Conservation (phyloP, 2,888 invertebrate genomes). For the Lottia gigantea region DNA sequence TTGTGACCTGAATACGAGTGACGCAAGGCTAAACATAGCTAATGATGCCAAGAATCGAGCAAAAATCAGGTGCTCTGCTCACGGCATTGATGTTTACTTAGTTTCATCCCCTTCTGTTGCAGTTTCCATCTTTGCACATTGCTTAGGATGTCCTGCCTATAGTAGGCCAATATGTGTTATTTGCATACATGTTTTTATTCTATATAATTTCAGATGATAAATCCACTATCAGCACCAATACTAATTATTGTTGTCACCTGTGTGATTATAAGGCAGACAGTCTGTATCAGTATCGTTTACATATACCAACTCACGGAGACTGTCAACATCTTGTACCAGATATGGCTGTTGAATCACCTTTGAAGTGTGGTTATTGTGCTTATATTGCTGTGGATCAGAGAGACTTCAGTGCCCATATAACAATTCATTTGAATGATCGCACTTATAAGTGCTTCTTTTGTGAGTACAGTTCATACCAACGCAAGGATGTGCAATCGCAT, state of each 20-base stretch:
- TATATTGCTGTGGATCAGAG: constrained; percentile 38
- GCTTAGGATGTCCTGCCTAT: no score
- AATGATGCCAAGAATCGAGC: no score
- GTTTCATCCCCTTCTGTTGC: no score
- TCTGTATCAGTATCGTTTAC: constrained; percentile 47
- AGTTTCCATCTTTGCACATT: no score
- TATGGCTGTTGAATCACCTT: constrained; percentile 34
- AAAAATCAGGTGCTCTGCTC: no score
- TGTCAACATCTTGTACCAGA: constrained; percentile 37
- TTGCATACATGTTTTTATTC: not conserved
- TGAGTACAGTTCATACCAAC: constrained; percentile 31
- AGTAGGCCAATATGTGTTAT: no score
- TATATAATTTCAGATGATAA: not conserved
- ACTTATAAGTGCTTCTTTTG: constrained; percentile 49
- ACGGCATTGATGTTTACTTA: no score
- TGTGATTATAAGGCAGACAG: constrained; percentile 37
- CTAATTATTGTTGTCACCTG: constrained; percentile 37
- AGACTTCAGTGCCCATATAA: constrained; percentile 44
- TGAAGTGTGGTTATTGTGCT: constrained; percentile 48
- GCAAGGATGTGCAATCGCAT: constrained; percentile 30
- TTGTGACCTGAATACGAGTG: no score
- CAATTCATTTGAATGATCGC: constrained; percentile 40
- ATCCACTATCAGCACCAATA: not conserved
- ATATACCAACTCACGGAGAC: constrained; percentile 41
- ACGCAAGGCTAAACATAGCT: no score